Percentiles rank a stretch among this genome's conserved stretches.
These are phyloP conservation scores for Centroberyx gerrardi DNA, from an alignment of 2,797 vertebrate genomes.

Conservation along the genomic window DNA sequence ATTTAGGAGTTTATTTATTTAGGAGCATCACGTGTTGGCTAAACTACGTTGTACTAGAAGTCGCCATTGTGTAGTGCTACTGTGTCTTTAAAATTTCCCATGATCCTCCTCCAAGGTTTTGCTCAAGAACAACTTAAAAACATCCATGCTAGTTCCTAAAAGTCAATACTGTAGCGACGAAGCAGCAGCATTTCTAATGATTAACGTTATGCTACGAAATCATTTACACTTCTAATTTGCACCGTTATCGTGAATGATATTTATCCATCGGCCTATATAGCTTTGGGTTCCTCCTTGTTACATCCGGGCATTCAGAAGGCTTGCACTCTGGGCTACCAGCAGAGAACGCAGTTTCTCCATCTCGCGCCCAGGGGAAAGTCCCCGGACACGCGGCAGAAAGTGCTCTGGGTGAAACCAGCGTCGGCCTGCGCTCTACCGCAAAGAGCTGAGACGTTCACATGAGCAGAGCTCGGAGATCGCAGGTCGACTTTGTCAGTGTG, in stretches of 20 bases:
- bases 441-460: constrained; percentile 38
- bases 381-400: constrained; percentile 81
- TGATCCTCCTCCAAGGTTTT: constrained; percentile 20
- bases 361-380: constrained; percentile 79
- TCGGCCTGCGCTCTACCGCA: fast-evolving
- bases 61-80: not conserved
- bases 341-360: constrained; percentile 54
- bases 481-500: constrained; percentile 55
- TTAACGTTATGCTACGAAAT: fast-evolving
- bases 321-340: constrained; percentile 80
- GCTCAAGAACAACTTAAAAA: not conserved
- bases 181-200: fast-evolving
- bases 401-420: constrained; percentile 56
- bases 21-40: too few relatives aligned
- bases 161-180: too few relatives aligned
- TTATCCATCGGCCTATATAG: fast-evolving
- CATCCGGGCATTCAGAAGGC: constrained; percentile 81
- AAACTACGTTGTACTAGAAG: too few relatives aligned
- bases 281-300: fast-evolving
- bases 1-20: too few relatives aligned
- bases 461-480: constrained; percentile 64
- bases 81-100: constrained; percentile 60
- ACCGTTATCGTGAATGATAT: not conserved
- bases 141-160: not conserved
- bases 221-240: fast-evolving